Base-by-base conservation (phyloP, 2,797 vertebrate species). In the Cossypha niveicapilla region DNA sequence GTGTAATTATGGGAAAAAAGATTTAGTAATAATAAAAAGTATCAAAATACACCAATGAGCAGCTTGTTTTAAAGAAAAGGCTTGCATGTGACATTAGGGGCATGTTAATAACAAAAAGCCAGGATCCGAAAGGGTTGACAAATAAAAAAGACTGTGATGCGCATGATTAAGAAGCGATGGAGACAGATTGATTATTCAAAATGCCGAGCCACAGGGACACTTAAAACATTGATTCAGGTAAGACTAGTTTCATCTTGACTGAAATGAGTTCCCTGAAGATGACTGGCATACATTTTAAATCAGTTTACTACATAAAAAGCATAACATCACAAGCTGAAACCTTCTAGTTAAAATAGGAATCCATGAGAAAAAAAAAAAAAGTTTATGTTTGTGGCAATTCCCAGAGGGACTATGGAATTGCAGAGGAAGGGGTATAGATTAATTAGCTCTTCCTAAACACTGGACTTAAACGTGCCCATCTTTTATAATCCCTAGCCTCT, bases 11-110 rank as follows among this genome's bases (percentile, higher is more conserved):
- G 98, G 98, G 97, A 98, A 98, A 97, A 98, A 97, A 97, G 98
- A 98, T 98, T 99, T 98, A 98, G 98, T 98, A 98, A 98, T 98
- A 99, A 99, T 98, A 98, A 98, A 98, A 98, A 98, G 98, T 98
- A 98, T 98, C 98, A 98, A 97, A 98, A 98, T 98, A 98, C 98
- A 97, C 98, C 98, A 97, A 98, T 97, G 98, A 98, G 97, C 97
- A 97, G 98, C 98, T 98, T 98, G 98, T 98, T 98, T 98, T 98
- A 98, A 98, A 97, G 96, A 97, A 98, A 98, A 98, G 97, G 97
- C 97, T 98, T 76, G 95, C 98, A 97, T 97, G 98, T 97, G 98
- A 98, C 97, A 97, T 97, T 97, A 97, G 97, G 96, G 96, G 94
- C 96, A 97, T 96, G 96, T 97, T 98, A 98, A 98, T 97, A 97